These are phyloP conservation scores for Eulemur rubriventer DNA, from an alignment of 2,797 vertebrate genomes.

Conservation along the genomic window DNA sequence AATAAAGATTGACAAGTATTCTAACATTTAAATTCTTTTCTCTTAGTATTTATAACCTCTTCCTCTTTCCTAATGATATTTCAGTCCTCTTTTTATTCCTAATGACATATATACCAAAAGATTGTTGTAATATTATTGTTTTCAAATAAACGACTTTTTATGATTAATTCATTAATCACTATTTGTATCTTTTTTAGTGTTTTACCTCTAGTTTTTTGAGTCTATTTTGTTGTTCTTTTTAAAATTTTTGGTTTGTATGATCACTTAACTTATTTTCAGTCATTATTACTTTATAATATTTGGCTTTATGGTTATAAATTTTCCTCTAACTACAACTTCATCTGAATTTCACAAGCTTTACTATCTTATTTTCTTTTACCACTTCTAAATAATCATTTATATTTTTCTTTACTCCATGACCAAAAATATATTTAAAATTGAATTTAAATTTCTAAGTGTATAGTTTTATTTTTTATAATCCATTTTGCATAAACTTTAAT, in stretches of 20 bases:
- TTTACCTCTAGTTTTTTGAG: not conserved
- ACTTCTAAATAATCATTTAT: not conserved
- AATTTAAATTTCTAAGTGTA: slow-evolving; percentile 21
- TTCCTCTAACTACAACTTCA: not conserved
- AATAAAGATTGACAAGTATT: not conserved
- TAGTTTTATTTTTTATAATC: not conserved
- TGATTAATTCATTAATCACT: not conserved
- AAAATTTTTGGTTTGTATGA: not conserved
- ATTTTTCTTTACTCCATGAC: slow-evolving; percentile 1
- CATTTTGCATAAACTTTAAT: not conserved
- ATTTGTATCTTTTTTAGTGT: not conserved
- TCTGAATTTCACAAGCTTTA: not conserved
- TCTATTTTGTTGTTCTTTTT: not conserved
- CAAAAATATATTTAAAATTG: not conserved
- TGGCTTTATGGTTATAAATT: not conserved
- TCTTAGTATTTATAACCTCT: not conserved
- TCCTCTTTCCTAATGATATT: not conserved
- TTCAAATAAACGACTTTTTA: not conserved
- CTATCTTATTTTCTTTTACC: not conserved
- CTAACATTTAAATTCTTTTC: not conserved
- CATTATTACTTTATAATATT: not conserved
- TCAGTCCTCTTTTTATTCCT: not conserved
- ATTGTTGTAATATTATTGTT: not conserved
- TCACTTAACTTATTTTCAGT: not conserved
- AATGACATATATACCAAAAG: not conserved